phyloP scores from a whole-genome alignment of 2,888 invertebrate genomes.

The Listrodromus nycthemerus region DNA sequence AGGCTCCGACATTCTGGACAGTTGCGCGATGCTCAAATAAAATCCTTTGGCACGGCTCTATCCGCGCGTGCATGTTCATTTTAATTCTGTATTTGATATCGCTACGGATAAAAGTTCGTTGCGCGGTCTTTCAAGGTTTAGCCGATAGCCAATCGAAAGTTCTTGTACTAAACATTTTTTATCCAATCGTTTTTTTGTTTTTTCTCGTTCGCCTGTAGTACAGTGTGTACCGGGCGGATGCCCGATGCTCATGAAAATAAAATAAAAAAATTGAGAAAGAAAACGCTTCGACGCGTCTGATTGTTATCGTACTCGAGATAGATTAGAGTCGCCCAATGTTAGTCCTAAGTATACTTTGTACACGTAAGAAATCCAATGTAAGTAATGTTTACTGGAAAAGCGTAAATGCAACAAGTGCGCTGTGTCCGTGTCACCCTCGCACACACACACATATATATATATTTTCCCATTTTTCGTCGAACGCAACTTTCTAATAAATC shows the following conservation, averaged over 20 bases:
- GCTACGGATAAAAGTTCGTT: background rate
- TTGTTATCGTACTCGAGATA: conserved; percentile 68
- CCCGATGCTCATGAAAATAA: conserved; percentile 49
- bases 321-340: conserved; percentile 49
- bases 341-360: conserved; percentile 53
- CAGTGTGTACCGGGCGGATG: conserved; percentile 26
- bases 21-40: conserved; percentile 20
- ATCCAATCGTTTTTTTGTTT: conserved; percentile 18
- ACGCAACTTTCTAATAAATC: conserved; percentile 78
- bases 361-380: conserved; percentile 75
- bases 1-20: conserved; percentile 18
- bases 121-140: conserved; percentile 8
- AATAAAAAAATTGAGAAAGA: background rate
- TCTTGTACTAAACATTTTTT: conserved; percentile 4
- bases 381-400: conserved; percentile 77
- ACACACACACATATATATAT: conserved; percentile 51
- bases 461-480: conserved; percentile 67
- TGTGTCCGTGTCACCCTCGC: conserved; percentile 73
- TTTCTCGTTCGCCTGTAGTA: background rate
- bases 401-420: conserved; percentile 71
- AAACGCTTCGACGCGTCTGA: conserved; percentile 10
- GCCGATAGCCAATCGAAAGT: conserved; percentile 25
- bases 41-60: background rate
- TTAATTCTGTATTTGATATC: conserved; percentile 26
- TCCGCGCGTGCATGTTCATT: background rate